These are phyloP conservation scores for Tor tambroides DNA, from an alignment of 2,113 vertebrate genomes.

Conservation along the genomic window DNA sequence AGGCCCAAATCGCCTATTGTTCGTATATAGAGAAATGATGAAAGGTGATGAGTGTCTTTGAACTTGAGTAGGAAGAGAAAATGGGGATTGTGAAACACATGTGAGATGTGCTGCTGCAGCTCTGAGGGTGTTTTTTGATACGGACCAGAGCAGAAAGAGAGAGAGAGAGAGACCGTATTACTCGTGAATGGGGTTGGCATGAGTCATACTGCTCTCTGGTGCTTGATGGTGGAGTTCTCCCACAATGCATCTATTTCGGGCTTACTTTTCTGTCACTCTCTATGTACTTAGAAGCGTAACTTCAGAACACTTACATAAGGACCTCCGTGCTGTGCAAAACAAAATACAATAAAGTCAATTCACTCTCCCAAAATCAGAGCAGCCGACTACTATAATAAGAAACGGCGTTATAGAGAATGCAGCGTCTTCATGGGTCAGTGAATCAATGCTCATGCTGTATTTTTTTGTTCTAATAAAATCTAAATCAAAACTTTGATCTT, in stretches of 20 bases:
- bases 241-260: constrained; percentile 40
- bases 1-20: constrained; percentile 44
- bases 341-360: neutral
- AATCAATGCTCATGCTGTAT: neutral
- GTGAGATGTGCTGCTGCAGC: constrained; percentile 41
- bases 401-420: neutral
- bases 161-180: constrained; percentile 20
- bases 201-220: constrained; percentile 51
- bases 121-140: constrained; percentile 49
- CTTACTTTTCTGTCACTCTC: constrained; percentile 29
- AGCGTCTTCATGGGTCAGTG: neutral
- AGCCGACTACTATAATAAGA: neutral
- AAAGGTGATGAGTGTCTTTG: constrained; percentile 54
- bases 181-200: constrained; percentile 47
- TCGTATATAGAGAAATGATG: constrained; percentile 39
- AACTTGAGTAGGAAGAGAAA: constrained; percentile 38
- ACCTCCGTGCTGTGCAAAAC: neutral
- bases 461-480: too few species aligned
- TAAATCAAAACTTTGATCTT: neutral
- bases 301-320: constrained; percentile 43
- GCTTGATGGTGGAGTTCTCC: constrained; percentile 34
- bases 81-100: constrained; percentile 44
- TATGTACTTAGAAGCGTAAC: constrained; percentile 27
- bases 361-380: neutral
- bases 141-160: neutral